These are phyloP conservation scores for Drosophila crucigera DNA, from an alignment of 2,888 invertebrate species.

Conservation along the genomic window DNA sequence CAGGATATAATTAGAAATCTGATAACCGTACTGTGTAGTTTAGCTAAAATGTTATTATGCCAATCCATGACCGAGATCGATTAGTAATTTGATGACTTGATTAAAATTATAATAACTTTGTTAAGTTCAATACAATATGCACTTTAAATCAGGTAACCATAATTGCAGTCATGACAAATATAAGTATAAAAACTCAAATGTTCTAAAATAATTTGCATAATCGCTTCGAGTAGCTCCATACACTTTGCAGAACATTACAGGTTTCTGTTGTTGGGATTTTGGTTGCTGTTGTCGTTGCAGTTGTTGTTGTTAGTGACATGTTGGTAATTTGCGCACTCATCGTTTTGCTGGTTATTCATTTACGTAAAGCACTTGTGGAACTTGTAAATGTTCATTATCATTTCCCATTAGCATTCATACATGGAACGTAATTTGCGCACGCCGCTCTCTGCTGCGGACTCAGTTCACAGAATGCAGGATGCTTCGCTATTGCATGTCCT, in stretches of 20 bases:
- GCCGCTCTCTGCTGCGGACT: neutral
- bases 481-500: constrained; percentile 18
- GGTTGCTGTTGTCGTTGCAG: constrained; percentile 4
- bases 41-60: constrained; percentile 5
- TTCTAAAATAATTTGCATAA: constrained; percentile 34
- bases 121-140: constrained; percentile 1
- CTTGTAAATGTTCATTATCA: constrained; percentile 71
- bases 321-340: constrained; percentile 53
- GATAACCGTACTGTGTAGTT: constrained; percentile 10
- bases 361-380: constrained; percentile 54
- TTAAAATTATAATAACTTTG: neutral
- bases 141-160: neutral
- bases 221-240: constrained; percentile 8
- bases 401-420: constrained; percentile 59
- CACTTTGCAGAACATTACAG: neutral
- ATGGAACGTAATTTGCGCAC: constrained; percentile 56
- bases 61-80: neutral
- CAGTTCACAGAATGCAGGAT: constrained; percentile 1
- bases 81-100: neutral
- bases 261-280: constrained; percentile 1
- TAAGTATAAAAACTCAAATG: constrained; percentile 27
- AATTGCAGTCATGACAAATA: constrained; percentile 1
- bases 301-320: constrained; percentile 49
- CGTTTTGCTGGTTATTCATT: constrained; percentile 61
- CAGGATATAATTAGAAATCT: constrained; percentile 28